Conservation (phyloP, 2,888 invertebrate species). For the Sphaerophoria taeniata region DNA sequence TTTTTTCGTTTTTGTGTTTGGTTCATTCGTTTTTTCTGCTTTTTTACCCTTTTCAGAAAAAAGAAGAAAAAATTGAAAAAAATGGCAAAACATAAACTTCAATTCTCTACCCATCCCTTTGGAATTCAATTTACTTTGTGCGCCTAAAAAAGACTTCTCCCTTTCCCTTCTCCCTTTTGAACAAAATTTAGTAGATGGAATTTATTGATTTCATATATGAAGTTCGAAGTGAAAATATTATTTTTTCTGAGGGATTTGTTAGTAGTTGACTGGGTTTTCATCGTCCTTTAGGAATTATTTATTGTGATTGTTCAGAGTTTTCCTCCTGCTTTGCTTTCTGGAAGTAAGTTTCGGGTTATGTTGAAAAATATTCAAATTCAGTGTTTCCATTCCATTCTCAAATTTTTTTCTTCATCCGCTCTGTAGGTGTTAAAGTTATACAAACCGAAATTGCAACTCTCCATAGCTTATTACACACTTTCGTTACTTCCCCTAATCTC, state of each 20-base stretch:
- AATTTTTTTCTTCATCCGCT: too few species aligned
- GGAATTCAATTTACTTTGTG: slow-evolving; percentile 33
- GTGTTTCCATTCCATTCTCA: too few species aligned
- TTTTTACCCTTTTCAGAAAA: not conserved
- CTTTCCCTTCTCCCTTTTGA: not conserved
- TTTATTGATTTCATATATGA: slow-evolving; percentile 20
- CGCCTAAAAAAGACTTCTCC: slow-evolving; percentile 10
- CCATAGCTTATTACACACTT: too few species aligned
- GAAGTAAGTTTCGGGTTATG: not conserved
- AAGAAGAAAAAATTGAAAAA: not conserved
- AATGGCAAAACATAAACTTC: not conserved
- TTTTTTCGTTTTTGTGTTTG: not conserved
- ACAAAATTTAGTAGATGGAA: not conserved
- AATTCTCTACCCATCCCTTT: not conserved
- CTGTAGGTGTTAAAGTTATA: too few species aligned
- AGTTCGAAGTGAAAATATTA: slow-evolving; percentile 16
- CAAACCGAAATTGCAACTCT: too few species aligned
- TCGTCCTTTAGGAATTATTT: slow-evolving; percentile 20
- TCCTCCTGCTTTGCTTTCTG: not conserved
- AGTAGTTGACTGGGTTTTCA: not conserved
- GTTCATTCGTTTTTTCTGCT: not conserved
- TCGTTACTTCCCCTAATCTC: too few species aligned
- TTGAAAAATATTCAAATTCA: too few species aligned
- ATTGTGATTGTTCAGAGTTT: slow-evolving; percentile 12
- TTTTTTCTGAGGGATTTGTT: slow-evolving; percentile 15